Conservation (phyloP, 2,888 invertebrate species). For the Epinotia nisella region DNA sequence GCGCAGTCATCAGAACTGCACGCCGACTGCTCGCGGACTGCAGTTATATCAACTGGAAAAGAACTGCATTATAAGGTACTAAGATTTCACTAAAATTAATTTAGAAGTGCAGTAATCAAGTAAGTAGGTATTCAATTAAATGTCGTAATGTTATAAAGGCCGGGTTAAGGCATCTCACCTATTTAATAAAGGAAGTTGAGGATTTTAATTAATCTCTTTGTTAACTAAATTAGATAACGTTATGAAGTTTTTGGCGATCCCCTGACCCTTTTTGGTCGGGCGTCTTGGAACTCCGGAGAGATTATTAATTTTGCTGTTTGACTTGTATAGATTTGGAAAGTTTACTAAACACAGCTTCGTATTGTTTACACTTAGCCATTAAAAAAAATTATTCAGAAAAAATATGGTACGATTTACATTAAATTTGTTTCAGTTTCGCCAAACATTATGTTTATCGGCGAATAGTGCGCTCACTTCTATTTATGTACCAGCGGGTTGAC, state of each 20-base stretch:
- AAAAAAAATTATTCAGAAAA: too few relatives aligned
- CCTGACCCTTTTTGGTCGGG: conserved; percentile 60
- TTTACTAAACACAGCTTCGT: not conserved
- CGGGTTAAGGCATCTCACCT: conserved; percentile 55
- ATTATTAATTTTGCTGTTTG: conserved; percentile 57
- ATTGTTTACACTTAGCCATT: not conserved
- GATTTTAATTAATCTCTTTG: conserved; percentile 72
- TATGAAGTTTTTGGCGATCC: conserved; percentile 60
- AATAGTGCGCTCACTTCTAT: too few relatives aligned
- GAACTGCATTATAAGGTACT: too few relatives aligned
- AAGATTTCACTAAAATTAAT: not conserved
- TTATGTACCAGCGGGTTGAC: too few relatives aligned
- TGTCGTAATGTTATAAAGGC: not conserved
- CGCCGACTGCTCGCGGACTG: too few relatives aligned
- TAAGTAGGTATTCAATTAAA: not conserved
- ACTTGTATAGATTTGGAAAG: conserved; percentile 44
- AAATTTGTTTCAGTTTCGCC: too few relatives aligned
- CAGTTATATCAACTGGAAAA: too few relatives aligned
- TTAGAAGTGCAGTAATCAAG: too few relatives aligned
- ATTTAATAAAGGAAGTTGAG: conserved; percentile 67
- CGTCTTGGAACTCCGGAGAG: conserved; percentile 53
- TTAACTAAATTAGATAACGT: conserved; percentile 68
- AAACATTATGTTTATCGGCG: too few relatives aligned
- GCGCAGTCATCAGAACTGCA: too few relatives aligned
- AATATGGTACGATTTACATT: too few relatives aligned